These are phyloP conservation scores for Macrostomum lignano DNA, from an alignment of 1,140 invertebrate species.

Conservation along the genomic window DNA sequence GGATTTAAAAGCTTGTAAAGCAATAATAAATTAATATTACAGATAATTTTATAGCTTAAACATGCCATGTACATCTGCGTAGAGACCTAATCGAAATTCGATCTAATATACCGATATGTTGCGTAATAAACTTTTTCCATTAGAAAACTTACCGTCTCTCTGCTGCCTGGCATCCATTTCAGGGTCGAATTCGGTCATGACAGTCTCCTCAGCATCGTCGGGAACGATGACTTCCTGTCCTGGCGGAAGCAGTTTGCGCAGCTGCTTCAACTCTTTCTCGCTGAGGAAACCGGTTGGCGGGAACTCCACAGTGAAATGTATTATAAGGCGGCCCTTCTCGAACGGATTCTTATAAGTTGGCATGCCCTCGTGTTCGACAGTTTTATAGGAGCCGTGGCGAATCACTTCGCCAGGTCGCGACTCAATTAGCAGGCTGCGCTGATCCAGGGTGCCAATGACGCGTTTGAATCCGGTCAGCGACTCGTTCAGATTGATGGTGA, in stretches of 20 bases:
- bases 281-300: constrained; percentile 45
- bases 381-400: constrained; percentile 49
- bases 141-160: too few species aligned
- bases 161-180: constrained; percentile 7
- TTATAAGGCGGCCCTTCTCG: constrained; percentile 67
- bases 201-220: constrained; percentile 47
- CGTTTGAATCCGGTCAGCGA: constrained; percentile 82
- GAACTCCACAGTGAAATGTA: constrained; percentile 70
- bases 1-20: too few species aligned
- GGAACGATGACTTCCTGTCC: constrained; percentile 55
- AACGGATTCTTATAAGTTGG: constrained; percentile 80
- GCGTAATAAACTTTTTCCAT: too few species aligned
- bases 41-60: too few species aligned
- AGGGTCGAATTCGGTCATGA: constrained; percentile 30
- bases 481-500: constrained; percentile 52
- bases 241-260: too few species aligned
- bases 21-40: too few species aligned
- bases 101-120: too few species aligned
- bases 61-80: too few species aligned
- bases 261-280: constrained; percentile 39
- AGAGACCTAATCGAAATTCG: too few species aligned
- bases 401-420: constrained; percentile 48
- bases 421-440: constrained; percentile 57
- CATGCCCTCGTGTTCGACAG: constrained; percentile 74
- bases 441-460: constrained; percentile 67